Percentiles rank a stretch among this genome's conserved stretches.
Evolutionary conservation across 2,113 vertebrate genomes (phyloP).

Genomic region (Poecilia latipinna): DNA sequence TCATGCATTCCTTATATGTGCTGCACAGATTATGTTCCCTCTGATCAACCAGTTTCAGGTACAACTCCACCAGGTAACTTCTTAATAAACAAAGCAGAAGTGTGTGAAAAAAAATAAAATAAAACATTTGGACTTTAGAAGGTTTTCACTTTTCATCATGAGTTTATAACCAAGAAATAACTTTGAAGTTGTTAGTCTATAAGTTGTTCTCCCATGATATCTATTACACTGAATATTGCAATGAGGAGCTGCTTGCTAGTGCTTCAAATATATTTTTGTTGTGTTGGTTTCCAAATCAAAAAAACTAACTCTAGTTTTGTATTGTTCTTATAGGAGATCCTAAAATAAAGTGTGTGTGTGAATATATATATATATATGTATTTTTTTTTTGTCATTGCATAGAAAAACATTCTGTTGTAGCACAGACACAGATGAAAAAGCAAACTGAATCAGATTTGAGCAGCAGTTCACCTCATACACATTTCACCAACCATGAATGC

Average conservation of each 20-base stretch:
- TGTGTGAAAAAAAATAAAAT: too few species aligned
- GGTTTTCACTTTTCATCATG: too few species aligned
- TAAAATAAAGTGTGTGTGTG: neutral
- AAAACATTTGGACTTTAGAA: too few species aligned
- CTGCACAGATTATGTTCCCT: neutral
- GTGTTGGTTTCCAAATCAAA: slow-evolving; percentile 8
- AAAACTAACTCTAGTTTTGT: neutral
- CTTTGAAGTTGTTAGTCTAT: neutral
- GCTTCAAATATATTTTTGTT: neutral
- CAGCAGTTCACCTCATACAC: neutral
- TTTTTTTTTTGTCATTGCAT: neutral
- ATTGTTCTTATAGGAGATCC: neutral
- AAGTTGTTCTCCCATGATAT: neutral
- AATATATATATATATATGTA: too few species aligned
- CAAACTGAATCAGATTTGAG: neutral
- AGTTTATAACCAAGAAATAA: too few species aligned
- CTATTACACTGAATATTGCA: neutral
- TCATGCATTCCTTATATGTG: neutral
- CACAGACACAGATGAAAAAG: neutral
- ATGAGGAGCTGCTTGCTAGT: slow-evolving; percentile 1
- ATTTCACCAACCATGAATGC: slow-evolving; percentile 5
- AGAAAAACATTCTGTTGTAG: neutral
- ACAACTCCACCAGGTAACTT: too few species aligned
- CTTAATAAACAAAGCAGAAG: too few species aligned
- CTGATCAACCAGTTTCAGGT: neutral